Conservation (phyloP, 2,888 invertebrate species). For the Cheilosia vernalis region DNA sequence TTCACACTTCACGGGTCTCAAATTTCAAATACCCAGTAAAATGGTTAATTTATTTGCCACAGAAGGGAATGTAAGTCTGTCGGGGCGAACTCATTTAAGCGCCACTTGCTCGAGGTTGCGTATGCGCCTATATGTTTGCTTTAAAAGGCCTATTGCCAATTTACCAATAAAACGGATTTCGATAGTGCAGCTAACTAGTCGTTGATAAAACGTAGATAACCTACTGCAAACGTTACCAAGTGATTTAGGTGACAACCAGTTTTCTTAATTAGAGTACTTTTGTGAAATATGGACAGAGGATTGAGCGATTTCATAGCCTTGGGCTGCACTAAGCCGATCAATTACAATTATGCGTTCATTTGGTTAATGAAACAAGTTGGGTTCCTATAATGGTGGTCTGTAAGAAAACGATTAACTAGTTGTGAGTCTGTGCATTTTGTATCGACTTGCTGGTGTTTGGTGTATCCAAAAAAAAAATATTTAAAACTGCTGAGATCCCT, state of each 20-base stretch:
- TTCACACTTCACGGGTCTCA: slow-evolving; percentile 19
- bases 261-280: slow-evolving; percentile 8
- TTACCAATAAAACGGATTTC: slow-evolving; percentile 6
- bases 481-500: no score
- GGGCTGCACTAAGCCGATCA: no score
- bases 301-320: not conserved
- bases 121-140: not conserved
- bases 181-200: slow-evolving; percentile 25
- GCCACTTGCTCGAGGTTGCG: slow-evolving; percentile 56
- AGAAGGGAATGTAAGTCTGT: slow-evolving; percentile 54
- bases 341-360: no score
- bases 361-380: no score
- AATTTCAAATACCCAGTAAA: slow-evolving; percentile 10
- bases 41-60: slow-evolving; percentile 16
- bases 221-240: slow-evolving; percentile 42
- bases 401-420: no score
- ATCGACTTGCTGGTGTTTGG: no score
- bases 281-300: not conserved
- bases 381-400: no score
- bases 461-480: no score
- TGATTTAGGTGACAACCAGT: slow-evolving; percentile 46
- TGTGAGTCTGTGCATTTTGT: no score
- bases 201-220: slow-evolving; percentile 53
- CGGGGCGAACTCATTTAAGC: slow-evolving; percentile 59
- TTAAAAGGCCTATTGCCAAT: slow-evolving; percentile 22